Percentiles rank a stretch among this genome's conserved stretches.
Conservation (phyloP, 2,797 vertebrate genomes). For the Poeciliopsis presidionis region DNA sequence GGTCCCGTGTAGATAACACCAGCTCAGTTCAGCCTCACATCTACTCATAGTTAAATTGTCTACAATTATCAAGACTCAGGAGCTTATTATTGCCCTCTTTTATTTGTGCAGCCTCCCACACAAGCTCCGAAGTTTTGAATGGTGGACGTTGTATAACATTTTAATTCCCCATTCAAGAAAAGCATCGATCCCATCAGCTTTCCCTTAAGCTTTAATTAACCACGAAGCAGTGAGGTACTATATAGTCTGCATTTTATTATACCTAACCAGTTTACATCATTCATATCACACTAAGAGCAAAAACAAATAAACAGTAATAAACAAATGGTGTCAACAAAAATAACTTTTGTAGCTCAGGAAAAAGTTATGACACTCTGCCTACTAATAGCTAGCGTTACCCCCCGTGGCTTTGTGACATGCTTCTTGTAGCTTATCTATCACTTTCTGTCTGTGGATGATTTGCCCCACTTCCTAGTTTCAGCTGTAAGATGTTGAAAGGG, state of each 20-base stretch:
- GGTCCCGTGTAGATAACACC: constrained; percentile 89
- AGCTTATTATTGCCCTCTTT: constrained; percentile 81
- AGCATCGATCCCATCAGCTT: constrained; percentile 60
- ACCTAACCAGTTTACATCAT: not conserved
- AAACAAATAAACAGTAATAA: not conserved
- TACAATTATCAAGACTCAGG: constrained; percentile 80
- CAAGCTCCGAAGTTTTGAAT: constrained; percentile 61
- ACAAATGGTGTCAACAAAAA: not conserved
- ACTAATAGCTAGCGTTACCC: not conserved
- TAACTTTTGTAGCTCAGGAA: not conserved
- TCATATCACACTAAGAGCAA: not conserved
- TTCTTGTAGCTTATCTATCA: not conserved
- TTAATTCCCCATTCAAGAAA: constrained; percentile 61
- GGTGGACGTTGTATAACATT: constrained; percentile 58
- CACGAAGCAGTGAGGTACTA: constrained; percentile 62
- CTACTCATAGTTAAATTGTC: constrained; percentile 83
- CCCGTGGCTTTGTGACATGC: not conserved
- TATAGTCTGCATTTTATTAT: constrained; percentile 54
- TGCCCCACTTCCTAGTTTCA: not conserved
- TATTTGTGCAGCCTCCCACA: constrained; percentile 69
- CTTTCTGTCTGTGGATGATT: not conserved
- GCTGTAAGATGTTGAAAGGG: not conserved
- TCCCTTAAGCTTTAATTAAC: constrained; percentile 70
- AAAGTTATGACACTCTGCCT: not conserved
- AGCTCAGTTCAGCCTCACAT: constrained; percentile 78